A percentile compares a stretch with the other conserved stretches of the same genome.
phyloP scores from a whole-genome alignment of 1,140 invertebrate genomes.

The Sminthurinus signatus region DNA sequence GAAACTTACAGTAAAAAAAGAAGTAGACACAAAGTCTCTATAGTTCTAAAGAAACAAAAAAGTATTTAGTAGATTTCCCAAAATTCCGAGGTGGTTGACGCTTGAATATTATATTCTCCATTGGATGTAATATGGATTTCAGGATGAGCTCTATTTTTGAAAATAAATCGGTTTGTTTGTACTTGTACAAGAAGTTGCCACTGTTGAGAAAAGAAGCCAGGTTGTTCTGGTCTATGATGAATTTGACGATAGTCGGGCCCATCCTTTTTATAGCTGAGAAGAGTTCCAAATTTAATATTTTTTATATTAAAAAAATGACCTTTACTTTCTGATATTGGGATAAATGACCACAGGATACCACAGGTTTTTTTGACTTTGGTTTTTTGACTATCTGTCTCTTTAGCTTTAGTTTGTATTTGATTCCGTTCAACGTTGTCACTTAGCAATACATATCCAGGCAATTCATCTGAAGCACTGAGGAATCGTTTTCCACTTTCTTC shows the following conservation, averaged over 20 bases:
- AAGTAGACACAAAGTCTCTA: too few relatives aligned
- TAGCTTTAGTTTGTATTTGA: background rate
- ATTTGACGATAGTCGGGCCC: conserved; percentile 4
- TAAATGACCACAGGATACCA: background rate
- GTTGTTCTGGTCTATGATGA: background rate
- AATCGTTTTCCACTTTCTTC: background rate
- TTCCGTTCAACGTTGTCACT: background rate
- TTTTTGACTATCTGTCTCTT: too few relatives aligned
- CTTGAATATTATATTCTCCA: too few relatives aligned
- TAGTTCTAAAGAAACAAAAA: too few relatives aligned
- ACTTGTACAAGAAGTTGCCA: background rate
- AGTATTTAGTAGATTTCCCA: too few relatives aligned
- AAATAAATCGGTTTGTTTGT: background rate
- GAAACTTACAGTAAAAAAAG: too few relatives aligned
- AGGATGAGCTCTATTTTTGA: conserved; percentile 5
- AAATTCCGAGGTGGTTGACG: too few relatives aligned
- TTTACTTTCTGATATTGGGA: background rate
- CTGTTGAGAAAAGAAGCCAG: conserved; percentile 2
- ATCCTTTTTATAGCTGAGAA: background rate
- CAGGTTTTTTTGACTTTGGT: too few relatives aligned
- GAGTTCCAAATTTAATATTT: background rate
- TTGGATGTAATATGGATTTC: background rate
- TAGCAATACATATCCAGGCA: background rate
- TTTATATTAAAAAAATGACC: background rate
- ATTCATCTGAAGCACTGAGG: background rate